phyloP scores from a whole-genome alignment of 2,888 invertebrate species.

The Quadroppia sp. region DNA sequence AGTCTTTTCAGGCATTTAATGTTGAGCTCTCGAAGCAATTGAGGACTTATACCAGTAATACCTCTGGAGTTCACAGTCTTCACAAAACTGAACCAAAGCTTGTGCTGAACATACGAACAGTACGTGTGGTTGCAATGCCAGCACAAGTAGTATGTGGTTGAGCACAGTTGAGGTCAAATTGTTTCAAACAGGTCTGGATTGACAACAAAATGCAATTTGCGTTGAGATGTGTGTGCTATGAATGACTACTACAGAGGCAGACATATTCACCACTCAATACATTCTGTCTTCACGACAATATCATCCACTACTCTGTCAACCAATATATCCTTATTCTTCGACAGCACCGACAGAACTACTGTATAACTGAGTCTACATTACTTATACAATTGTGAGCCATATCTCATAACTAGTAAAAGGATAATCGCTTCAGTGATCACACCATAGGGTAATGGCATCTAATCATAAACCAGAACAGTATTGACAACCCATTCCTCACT shows the following conservation, averaged over 20 bases:
- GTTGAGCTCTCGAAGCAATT: not conserved
- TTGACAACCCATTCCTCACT: not conserved
- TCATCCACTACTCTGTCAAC: not conserved
- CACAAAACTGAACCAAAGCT: constrained; percentile 30
- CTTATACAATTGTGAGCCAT: not conserved
- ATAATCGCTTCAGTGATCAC: constrained; percentile 32
- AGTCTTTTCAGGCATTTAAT: not conserved
- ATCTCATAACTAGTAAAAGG: constrained; percentile 9
- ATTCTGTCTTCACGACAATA: not conserved
- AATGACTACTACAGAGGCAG: not conserved
- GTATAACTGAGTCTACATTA: not conserved
- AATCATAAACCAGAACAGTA: constrained; percentile 23
- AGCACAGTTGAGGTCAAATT: constrained; percentile 34
- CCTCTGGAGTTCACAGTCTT: constrained; percentile 10
- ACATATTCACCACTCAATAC: constrained; percentile 6
- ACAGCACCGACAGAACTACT: not conserved
- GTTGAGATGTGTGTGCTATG: constrained; percentile 6
- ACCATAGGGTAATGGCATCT: constrained; percentile 9
- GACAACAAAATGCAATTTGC: constrained; percentile 24
- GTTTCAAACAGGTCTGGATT: constrained; percentile 35
- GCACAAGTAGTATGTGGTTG: constrained; percentile 34
- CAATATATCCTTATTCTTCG: constrained; percentile 4
- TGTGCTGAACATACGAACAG: not conserved
- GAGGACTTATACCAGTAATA: not conserved
- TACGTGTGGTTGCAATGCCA: constrained; percentile 22